These are phyloP conservation scores for Jaculus jaculus DNA, from an alignment of 2,113 vertebrate genomes.

Conservation along the genomic window DNA sequence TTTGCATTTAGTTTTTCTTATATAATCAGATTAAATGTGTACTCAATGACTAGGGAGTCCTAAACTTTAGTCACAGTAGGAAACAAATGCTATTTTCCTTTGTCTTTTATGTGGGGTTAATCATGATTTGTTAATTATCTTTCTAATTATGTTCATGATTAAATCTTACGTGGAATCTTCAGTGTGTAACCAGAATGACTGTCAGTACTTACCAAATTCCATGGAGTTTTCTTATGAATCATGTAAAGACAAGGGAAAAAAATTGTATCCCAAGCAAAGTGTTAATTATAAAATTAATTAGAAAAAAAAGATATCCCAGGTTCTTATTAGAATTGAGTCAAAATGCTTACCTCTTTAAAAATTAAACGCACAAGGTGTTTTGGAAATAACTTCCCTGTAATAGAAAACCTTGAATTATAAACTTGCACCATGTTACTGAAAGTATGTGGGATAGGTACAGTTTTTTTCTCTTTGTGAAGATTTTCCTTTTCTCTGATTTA, in stretches of 20 bases:
- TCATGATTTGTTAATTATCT: slow-evolving; percentile 49
- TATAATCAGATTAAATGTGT: background rate
- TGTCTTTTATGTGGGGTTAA: slow-evolving; percentile 28
- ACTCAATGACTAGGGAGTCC: background rate
- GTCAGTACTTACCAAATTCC: background rate
- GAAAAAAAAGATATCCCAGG: background rate
- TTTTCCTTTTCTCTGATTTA: background rate
- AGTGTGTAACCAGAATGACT: background rate
- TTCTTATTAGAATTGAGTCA: slow-evolving; percentile 36
- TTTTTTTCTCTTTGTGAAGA: background rate
- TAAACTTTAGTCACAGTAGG: background rate
- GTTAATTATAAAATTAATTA: slow-evolving; percentile 59
- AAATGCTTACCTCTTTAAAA: slow-evolving; percentile 21
- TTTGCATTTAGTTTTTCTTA: slow-evolving; percentile 32
- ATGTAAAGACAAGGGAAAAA: background rate
- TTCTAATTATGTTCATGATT: slow-evolving; percentile 62
- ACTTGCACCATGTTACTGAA: background rate
- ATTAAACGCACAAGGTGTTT: slow-evolving; percentile 7
- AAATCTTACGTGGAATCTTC: slow-evolving; percentile 22
- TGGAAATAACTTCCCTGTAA: slow-evolving; percentile 18
- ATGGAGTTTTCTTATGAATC: slow-evolving; percentile 13
- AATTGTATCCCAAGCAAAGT: slow-evolving; percentile 27
- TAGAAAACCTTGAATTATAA: background rate
- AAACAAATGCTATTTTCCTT: slow-evolving; percentile 27
- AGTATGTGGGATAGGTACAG: background rate